Evolutionary conservation across 2,888 invertebrate genomes (phyloP).

Genomic region (Drosophila paranaensis): DNA sequence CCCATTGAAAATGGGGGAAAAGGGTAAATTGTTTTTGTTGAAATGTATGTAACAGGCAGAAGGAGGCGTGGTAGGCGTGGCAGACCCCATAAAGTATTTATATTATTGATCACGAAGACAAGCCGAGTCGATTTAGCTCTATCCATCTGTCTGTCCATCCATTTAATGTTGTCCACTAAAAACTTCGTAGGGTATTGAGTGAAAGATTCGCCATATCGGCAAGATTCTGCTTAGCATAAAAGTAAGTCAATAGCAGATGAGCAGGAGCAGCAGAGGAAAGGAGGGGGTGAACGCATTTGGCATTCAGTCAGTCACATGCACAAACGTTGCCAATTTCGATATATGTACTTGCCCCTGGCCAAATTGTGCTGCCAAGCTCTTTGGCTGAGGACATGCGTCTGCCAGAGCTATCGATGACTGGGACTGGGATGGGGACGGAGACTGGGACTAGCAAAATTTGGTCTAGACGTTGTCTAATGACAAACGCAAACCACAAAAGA

Average conservation of each 20-base stretch:
- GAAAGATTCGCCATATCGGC: not conserved
- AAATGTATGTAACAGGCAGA: too few species aligned
- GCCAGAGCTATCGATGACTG: conserved; percentile 62
- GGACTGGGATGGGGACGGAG: not conserved
- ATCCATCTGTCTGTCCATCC: too few species aligned
- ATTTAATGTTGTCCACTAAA: too few species aligned
- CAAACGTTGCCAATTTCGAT: conserved; percentile 70
- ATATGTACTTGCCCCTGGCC: conserved; percentile 55
- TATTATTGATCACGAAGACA: too few species aligned
- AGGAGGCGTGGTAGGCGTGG: too few species aligned
- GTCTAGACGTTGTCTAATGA: conserved; percentile 76
- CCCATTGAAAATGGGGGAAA: too few species aligned
- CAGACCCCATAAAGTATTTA: too few species aligned
- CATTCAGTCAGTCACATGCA: conserved; percentile 51
- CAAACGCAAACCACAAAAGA: conserved; percentile 76
- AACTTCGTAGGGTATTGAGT: conserved; percentile 13
- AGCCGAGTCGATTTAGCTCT: too few species aligned
- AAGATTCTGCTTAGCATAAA: conserved; percentile 45
- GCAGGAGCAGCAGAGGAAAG: not conserved
- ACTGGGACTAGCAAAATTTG: conserved; percentile 37
- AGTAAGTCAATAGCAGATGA: conserved; percentile 43
- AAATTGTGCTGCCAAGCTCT: conserved; percentile 57
- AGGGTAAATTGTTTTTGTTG: too few species aligned
- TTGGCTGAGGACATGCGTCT: conserved; percentile 37
- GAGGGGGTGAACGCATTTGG: conserved; percentile 31